These are phyloP conservation scores for Dicroscelio sp. DNA, from an alignment of 2,888 invertebrate species.

Conservation along the genomic window DNA sequence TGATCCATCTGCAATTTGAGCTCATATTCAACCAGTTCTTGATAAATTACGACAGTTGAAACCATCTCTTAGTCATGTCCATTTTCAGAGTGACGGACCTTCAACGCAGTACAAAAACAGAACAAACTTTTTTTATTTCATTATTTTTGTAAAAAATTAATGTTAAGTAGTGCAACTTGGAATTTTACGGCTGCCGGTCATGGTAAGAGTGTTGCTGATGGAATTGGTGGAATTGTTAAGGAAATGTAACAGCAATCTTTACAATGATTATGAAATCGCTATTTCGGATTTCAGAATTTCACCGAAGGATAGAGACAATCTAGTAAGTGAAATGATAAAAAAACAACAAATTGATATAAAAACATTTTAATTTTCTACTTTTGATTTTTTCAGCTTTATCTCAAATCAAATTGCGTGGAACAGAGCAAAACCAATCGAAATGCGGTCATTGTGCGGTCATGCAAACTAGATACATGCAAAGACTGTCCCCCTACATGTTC, in stretches of 20 bases:
- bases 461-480: not conserved
- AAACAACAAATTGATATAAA: too few relatives aligned
- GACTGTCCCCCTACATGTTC: not conserved
- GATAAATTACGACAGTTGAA: not conserved
- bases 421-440: not conserved
- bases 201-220: not conserved
- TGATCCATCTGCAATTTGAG: slow-evolving; percentile 2
- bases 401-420: not conserved
- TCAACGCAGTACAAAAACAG: not conserved
- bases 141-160: not conserved
- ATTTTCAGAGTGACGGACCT: not conserved
- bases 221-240: not conserved
- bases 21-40: not conserved
- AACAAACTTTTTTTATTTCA: not conserved
- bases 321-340: too few relatives aligned
- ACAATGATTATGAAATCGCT: too few relatives aligned
- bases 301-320: too few relatives aligned
- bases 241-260: too few relatives aligned
- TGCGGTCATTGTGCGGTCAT: not conserved
- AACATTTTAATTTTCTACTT: too few relatives aligned
- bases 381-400: not conserved
- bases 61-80: not conserved
- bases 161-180: not conserved
- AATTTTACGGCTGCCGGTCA: not conserved
- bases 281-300: too few relatives aligned